Percentiles rank a stretch among this genome's conserved stretches.
Evolutionary conservation across 1,140 invertebrate species (phyloP).

Genomic region (Eupristina koningsbergeri): DNA sequence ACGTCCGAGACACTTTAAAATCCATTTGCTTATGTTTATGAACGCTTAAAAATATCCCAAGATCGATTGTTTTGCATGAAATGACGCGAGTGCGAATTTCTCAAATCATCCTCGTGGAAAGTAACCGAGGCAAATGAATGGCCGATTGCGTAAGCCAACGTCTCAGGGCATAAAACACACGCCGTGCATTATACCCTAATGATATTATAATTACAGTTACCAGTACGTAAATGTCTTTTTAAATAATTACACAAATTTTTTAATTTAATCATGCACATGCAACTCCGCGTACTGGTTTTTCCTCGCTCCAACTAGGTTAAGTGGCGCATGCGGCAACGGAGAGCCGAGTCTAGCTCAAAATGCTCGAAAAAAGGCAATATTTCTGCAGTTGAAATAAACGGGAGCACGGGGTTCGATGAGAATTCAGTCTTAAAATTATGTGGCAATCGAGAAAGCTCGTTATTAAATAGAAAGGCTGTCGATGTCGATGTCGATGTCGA

Average conservation of each 20-base stretch:
- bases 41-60: no score
- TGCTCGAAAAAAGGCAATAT: no score
- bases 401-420: no score
- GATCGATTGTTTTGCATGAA: no score
- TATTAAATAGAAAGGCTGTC: slow-evolving; percentile 48
- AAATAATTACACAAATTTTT: not conserved
- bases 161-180: not conserved
- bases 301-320: no score
- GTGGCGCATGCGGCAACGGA: no score
- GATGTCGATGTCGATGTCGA: no score
- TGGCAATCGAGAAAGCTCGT: slow-evolving; percentile 36
- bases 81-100: no score
- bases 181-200: not conserved
- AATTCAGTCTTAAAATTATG: slow-evolving; percentile 7
- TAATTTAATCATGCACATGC: not conserved
- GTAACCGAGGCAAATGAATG: not conserved
- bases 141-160: not conserved
- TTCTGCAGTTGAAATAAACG: no score
- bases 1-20: no score
- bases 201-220: not conserved
- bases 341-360: no score
- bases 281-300: not conserved
- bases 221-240: not conserved
- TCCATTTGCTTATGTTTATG: no score
- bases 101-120: not conserved